These are phyloP conservation scores for Pangasius krempfi DNA, from an alignment of 2,797 vertebrate genomes.

Conservation along the genomic window DNA sequence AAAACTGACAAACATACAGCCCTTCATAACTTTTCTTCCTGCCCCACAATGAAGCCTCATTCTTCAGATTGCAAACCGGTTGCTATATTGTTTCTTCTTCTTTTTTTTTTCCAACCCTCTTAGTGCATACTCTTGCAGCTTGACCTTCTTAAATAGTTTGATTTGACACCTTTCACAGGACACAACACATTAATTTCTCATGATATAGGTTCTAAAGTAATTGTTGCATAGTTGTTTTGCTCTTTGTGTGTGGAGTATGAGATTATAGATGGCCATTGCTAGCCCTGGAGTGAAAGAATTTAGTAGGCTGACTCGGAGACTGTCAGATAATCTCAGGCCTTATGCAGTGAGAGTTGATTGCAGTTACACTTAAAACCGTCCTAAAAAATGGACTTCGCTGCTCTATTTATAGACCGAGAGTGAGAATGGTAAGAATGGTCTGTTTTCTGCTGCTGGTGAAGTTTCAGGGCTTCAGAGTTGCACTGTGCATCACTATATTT, in stretches of 20 bases:
- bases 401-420: constrained; percentile 10
- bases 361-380: constrained; percentile 32
- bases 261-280: not conserved
- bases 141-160: not conserved
- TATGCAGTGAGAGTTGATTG: not conserved
- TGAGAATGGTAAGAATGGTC: not conserved
- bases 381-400: not conserved
- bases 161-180: not conserved
- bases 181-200: not conserved
- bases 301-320: constrained; percentile 8
- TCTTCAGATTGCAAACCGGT: not conserved
- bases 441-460: constrained; percentile 4
- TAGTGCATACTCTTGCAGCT: not conserved
- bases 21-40: not conserved
- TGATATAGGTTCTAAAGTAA: not conserved
- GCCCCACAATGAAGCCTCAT: not conserved
- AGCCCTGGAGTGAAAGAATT: not conserved
- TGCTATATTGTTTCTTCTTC: not conserved
- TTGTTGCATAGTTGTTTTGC: not conserved
- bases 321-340: not conserved
- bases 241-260: not conserved
- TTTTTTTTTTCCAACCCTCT: no score
- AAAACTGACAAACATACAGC: not conserved
- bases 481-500: not conserved
- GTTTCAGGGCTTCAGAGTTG: not conserved